Evolutionary conservation across 1,140 invertebrate species (phyloP).

Genomic region (Drosophila virilis): DNA sequence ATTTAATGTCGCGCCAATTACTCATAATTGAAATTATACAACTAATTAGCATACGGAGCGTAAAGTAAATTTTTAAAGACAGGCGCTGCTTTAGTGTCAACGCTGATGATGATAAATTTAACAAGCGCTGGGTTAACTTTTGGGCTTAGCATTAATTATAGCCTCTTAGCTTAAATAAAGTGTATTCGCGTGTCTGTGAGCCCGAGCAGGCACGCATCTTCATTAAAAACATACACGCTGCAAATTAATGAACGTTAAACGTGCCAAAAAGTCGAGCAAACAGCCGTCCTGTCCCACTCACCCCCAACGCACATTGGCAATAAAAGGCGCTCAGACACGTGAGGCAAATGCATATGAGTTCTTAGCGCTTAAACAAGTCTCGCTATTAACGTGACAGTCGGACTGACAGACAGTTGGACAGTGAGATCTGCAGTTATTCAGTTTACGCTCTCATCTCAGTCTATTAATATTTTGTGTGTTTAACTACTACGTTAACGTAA

Average conservation of each 20-base stretch:
- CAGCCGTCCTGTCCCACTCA: too few relatives aligned
- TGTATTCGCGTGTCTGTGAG: conserved; percentile 18
- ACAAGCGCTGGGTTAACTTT: conserved; percentile 68
- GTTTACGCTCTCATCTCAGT: neutral
- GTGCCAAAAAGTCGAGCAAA: conserved; percentile 43
- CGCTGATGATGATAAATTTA: conserved; percentile 56
- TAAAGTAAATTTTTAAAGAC: conserved; percentile 35
- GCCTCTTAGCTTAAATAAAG: conserved; percentile 28
- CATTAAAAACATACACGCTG: conserved; percentile 77
- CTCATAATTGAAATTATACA: conserved; percentile 65
- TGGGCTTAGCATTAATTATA: conserved; percentile 76
- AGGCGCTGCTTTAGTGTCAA: conserved; percentile 28
- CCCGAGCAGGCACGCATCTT: conserved; percentile 59
- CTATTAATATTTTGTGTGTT: too few relatives aligned
- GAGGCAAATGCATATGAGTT: conserved; percentile 78
- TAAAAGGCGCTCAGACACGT: conserved; percentile 70
- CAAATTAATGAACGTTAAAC: conserved; percentile 74
- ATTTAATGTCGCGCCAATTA: conserved; percentile 33
- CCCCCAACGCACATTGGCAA: conserved; percentile 50
- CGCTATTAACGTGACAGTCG: conserved; percentile 58
- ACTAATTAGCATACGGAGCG: conserved; percentile 48
- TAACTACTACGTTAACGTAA: too few relatives aligned
- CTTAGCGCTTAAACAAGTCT: conserved; percentile 59
- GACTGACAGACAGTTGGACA: conserved; percentile 1
- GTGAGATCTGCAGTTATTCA: conserved; percentile 1